Conservation (phyloP, 1,140 invertebrate genomes). For the Macrobrachium rosenbergii region DNA sequence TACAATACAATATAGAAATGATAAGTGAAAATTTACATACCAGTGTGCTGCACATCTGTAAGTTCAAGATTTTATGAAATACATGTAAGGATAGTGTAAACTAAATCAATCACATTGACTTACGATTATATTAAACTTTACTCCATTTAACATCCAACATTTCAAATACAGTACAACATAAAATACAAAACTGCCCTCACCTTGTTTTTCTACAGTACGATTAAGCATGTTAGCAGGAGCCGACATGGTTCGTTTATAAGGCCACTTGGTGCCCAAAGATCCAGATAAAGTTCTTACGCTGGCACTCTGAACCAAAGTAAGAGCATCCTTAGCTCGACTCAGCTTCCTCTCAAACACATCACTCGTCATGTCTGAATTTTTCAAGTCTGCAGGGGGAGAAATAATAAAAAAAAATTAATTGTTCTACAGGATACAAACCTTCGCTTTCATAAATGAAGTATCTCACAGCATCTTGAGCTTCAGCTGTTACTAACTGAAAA, state of each 20-base stretch:
- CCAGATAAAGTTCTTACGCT: constrained; percentile 82
- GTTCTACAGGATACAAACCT: neutral
- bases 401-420: constrained; percentile 3
- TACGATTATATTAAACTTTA: neutral
- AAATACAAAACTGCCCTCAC: constrained; percentile 71
- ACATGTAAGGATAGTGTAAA: no score
- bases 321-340: constrained; percentile 88
- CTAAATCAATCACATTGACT: neutral
- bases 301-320: constrained; percentile 77
- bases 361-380: constrained; percentile 89
- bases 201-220: constrained; percentile 76
- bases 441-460: neutral
- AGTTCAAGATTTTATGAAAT: no score
- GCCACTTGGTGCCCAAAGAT: constrained; percentile 93
- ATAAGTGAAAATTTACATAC: no score
- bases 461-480: neutral
- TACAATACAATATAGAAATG: no score
- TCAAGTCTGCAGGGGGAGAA: constrained; percentile 79
- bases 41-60: no score
- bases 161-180: neutral
- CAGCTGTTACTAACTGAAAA: no score
- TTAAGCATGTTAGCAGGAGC: constrained; percentile 83
- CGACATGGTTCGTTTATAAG: constrained; percentile 94
- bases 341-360: constrained; percentile 91
- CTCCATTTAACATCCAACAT: no score